A percentile compares a stretch with the other conserved stretches of the same genome.
These are phyloP conservation scores for Tauraco hartlaubi DNA, from an alignment of 2,797 vertebrate species.

Conservation along the genomic window DNA sequence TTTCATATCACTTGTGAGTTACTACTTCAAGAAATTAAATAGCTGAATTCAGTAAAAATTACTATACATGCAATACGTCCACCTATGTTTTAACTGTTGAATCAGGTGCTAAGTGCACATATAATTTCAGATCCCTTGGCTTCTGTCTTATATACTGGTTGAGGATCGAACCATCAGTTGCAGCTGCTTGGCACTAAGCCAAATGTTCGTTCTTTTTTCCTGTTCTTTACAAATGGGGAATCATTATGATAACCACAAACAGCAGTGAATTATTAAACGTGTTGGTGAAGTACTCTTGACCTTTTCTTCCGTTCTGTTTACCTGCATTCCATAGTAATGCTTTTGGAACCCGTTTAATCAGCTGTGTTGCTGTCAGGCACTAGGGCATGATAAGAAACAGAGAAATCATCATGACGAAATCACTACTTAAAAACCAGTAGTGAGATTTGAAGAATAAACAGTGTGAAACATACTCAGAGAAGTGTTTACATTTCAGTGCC, in stretches of 20 bases:
- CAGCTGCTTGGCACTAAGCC: neutral
- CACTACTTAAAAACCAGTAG: neutral
- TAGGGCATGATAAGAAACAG: neutral
- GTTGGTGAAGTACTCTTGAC: neutral
- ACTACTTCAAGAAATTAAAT: neutral
- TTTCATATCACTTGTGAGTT: neutral
- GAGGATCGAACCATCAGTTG: neutral
- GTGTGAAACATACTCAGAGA: neutral
- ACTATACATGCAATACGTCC: neutral
- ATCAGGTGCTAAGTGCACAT: neutral
- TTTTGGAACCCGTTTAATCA: conserved; percentile 6
- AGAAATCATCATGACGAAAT: neutral
- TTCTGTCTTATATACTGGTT: neutral
- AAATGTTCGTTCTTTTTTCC: neutral
- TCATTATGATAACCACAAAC: neutral
- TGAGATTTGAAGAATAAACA: neutral
- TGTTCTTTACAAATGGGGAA: neutral
- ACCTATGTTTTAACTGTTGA: neutral
- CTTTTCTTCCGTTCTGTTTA: conserved; percentile 4
- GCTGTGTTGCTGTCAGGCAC: neutral
- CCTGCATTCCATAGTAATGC: neutral
- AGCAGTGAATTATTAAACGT: neutral
- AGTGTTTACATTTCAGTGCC: neutral
- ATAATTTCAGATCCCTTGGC: neutral
- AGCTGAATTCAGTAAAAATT: neutral